A percentile compares a stretch with the other conserved stretches of the same genome.
These are phyloP conservation scores for Saccopteryx leptura DNA, from an alignment of 2,113 vertebrate species.

Conservation along the genomic window DNA sequence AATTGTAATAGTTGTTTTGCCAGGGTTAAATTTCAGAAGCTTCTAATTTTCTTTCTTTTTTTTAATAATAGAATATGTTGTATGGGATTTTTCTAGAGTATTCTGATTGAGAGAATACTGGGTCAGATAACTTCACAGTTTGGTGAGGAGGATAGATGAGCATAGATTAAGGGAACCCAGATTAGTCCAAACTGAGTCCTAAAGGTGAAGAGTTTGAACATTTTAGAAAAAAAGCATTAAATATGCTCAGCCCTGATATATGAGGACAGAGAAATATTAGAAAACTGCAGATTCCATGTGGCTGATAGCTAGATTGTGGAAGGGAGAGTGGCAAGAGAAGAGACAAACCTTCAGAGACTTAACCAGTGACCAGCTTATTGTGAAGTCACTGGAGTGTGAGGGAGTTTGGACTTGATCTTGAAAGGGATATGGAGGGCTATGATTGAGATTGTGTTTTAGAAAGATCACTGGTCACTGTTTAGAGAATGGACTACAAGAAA, in stretches of 20 bases:
- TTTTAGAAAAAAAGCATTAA: neutral
- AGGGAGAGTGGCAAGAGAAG: neutral
- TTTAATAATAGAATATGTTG: neutral
- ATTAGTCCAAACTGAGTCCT: conserved; percentile 5
- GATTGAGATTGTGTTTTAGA: neutral
- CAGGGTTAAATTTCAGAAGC: neutral
- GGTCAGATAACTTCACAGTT: neutral
- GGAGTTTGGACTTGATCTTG: neutral
- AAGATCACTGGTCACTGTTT: neutral
- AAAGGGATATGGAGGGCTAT: neutral
- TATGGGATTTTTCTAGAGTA: neutral
- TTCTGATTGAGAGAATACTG: neutral
- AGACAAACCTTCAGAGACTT: neutral
- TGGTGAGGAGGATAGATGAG: conserved; percentile 6
- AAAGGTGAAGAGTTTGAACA: neutral
- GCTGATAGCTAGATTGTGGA: neutral
- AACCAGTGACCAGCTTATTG: neutral
- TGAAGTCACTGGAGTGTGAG: neutral
- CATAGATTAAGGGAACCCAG: neutral
- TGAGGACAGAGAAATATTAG: neutral
- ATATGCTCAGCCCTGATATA: neutral
- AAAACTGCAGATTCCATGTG: neutral
- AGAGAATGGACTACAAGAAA: neutral
- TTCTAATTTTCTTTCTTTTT: neutral
- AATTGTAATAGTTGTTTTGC: neutral